A percentile compares a stretch with the other conserved stretches of the same genome.
Evolutionary conservation across 2,888 invertebrate genomes (phyloP).

Genomic region (Stenichneumon culpator): DNA sequence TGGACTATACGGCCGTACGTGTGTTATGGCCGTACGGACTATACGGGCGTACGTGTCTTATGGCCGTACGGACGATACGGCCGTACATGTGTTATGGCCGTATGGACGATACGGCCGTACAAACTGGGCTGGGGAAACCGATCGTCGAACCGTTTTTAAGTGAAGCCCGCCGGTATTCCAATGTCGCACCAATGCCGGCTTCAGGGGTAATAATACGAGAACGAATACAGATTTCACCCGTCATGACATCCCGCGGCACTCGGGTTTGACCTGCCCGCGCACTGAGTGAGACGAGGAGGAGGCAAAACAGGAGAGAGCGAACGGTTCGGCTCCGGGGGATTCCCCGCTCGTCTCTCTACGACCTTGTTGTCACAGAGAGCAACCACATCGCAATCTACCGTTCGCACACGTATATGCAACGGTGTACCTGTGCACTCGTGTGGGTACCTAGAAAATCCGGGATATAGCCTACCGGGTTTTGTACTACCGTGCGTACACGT

Average conservation of each 20-base stretch:
- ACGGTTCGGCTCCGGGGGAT: conserved; percentile 64
- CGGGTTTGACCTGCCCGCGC: conserved; percentile 27
- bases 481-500: conserved; percentile 19
- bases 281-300: conserved; percentile 43
- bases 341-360: conserved; percentile 70
- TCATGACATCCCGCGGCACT: conserved; percentile 74
- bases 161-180: conserved; percentile 49
- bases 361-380: conserved; percentile 69
- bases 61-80: no score
- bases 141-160: no score
- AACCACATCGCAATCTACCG: conserved; percentile 29
- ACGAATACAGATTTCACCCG: conserved; percentile 80
- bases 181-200: conserved; percentile 34
- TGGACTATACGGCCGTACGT: no score
- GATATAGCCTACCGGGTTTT: conserved; percentile 7
- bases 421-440: not conserved
- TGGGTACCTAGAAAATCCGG: conserved; percentile 24
- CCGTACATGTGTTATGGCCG: no score
- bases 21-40: no score
- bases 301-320: conserved; percentile 53
- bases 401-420: conserved; percentile 37
- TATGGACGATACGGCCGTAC: no score
- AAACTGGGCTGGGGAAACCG: no score
- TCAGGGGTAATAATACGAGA: conserved; percentile 50
- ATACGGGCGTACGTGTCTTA: no score